Conservation (phyloP, 1,140 invertebrate genomes). For the Anastatus disparis region DNA sequence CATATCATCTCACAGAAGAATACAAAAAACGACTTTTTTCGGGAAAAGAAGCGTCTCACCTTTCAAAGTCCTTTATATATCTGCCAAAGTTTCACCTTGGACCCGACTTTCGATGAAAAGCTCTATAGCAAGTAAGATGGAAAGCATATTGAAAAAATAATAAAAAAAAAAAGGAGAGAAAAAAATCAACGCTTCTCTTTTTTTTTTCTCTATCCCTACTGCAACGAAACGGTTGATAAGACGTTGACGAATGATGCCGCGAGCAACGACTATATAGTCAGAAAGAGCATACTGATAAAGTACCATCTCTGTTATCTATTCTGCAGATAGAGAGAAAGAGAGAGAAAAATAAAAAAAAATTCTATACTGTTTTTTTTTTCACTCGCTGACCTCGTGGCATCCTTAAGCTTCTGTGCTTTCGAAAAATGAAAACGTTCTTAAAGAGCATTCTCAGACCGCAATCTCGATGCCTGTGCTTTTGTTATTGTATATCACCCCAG, state of each 20-base stretch:
- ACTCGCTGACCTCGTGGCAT: constrained; percentile 12
- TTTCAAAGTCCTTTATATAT: too few species aligned
- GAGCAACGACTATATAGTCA: constrained; percentile 42
- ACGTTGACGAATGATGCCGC: constrained; percentile 59
- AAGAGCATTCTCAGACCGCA: background rate
- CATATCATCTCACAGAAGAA: too few species aligned
- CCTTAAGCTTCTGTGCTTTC: constrained; percentile 28
- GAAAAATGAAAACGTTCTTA: constrained; percentile 41
- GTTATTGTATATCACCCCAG: background rate
- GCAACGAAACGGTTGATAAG: constrained; percentile 50
- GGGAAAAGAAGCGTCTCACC: too few species aligned
- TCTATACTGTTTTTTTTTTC: too few species aligned
- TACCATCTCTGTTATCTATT: constrained; percentile 54
- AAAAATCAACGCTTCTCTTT: constrained; percentile 37
- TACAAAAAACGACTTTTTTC: too few species aligned
- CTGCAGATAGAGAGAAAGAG: too few species aligned
- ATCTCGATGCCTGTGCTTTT: constrained; percentile 6
- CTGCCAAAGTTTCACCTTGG: background rate
- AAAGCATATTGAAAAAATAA: constrained; percentile 11
- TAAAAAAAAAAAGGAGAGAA: constrained; percentile 23
- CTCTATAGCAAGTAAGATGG: background rate
- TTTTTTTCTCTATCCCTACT: constrained; percentile 26
- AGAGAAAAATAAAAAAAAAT: background rate
- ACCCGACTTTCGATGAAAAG: too few species aligned
- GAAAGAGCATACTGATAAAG: constrained; percentile 56